A percentile compares a stretch with the other conserved stretches of the same genome.
phyloP scores from a whole-genome alignment of 2,888 invertebrate species.

The Cheilosia pagana region DNA sequence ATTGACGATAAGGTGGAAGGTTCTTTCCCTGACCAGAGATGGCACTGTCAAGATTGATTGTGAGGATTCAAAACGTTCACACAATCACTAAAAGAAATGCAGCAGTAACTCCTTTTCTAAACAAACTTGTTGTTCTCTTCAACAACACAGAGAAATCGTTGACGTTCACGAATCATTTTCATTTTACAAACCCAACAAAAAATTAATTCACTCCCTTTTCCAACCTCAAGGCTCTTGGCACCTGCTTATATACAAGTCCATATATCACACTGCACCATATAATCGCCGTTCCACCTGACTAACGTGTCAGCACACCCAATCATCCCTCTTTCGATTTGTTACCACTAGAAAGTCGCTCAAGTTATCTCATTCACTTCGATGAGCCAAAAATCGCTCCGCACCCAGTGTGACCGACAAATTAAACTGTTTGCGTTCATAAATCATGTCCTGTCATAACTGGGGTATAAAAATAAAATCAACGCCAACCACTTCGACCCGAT shows the following conservation, averaged over 20 bases:
- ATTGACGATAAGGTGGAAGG: too few species aligned
- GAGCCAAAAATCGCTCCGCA: constrained; percentile 36
- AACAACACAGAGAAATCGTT: too few species aligned
- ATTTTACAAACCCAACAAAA: too few species aligned
- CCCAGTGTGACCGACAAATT: constrained; percentile 56
- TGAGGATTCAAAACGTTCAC: too few species aligned
- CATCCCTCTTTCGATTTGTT: constrained; percentile 45
- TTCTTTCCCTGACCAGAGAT: too few species aligned
- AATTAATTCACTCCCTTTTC: too few species aligned
- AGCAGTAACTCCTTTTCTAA: too few species aligned
- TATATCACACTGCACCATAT: neutral
- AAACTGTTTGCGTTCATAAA: constrained; percentile 59
- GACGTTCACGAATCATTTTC: too few species aligned
- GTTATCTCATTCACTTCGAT: constrained; percentile 35
- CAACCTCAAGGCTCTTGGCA: too few species aligned
- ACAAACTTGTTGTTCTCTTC: too few species aligned
- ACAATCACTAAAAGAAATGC: too few species aligned
- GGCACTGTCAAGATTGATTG: too few species aligned
- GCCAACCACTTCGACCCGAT: constrained; percentile 22
- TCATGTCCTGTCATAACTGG: constrained; percentile 55
- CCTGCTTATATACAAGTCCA: neutral
- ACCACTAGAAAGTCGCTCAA: constrained; percentile 33
- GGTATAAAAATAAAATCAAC: constrained; percentile 52
- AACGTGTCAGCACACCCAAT: neutral
- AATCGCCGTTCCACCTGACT: constrained; percentile 2